Base-by-base conservation (phyloP, 2,888 invertebrate genomes). In the Drosophila mulleri region DNA sequence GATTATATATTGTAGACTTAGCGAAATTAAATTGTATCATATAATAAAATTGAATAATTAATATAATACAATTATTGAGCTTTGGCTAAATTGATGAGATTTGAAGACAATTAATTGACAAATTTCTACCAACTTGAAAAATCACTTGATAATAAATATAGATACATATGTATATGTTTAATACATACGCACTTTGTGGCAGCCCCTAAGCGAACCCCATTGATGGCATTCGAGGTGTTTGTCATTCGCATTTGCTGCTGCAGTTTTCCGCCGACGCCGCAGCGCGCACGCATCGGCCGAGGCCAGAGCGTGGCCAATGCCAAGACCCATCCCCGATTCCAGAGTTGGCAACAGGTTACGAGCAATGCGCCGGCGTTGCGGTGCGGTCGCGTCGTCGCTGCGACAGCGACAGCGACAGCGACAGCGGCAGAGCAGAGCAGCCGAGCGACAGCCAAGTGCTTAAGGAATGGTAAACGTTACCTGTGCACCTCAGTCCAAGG, bases 401-500 rank as follows among this genome's bases (percentile, higher is more conserved):
- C n/a, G n/a, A 12, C 57, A 39, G 54, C 39, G 12, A 2, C 54
- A 54, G 54, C 54, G 29, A 18, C 54, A 12, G 26, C 66, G 23
- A 2, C 20, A 23, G 20, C 20, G 20, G 20, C 20, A 23, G 20
- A 23, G 14, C 37, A 23, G 37, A 16, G 23, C 37, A 23, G 54
- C 54, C 54, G 54, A 39, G 23, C 54, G 68, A 20, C 67, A 64
- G 52, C 76, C 81, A 87, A 91, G 82, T 87, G 91, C 91, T 91
- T 90, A 92, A 92, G 91, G 89, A 91, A 92, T 91, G 91, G 90
- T 91, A 88, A 91, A 85, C 83, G 89, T 85, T 89, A 90, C 83
- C 88, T 85, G 83, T 72, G 83, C 84, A 80, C 68, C 88, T 87
- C 92, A 92, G 92, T 92, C 88, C 88, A 91, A 91, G 91, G 91